These are phyloP conservation scores for Cephus spinipes DNA, from an alignment of 2,888 invertebrate species.

Conservation along the genomic window DNA sequence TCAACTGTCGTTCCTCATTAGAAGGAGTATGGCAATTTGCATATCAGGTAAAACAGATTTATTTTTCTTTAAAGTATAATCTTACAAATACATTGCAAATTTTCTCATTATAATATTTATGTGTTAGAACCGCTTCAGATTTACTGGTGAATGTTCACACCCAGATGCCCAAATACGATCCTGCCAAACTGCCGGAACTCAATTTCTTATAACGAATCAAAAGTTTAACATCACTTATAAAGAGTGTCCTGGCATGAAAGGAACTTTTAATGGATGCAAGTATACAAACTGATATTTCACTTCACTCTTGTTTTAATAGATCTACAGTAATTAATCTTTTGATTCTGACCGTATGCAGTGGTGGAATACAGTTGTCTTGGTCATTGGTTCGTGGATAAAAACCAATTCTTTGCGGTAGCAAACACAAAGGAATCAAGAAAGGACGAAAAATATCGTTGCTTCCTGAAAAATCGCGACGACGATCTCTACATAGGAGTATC, in stretches of 20 bases:
- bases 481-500: constrained; percentile 92
- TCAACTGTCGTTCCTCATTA: constrained; percentile 91
- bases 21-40: constrained; percentile 98
- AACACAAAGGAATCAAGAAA: constrained; percentile 96
- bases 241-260: constrained; percentile 89
- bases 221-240: constrained; percentile 96
- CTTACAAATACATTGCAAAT: not conserved
- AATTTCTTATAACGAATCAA: constrained; percentile 95
- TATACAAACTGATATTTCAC: constrained; percentile 14
- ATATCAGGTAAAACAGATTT: constrained; percentile 72
- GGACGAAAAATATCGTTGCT: constrained; percentile 95
- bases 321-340: not conserved
- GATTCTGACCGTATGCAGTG: constrained; percentile 63
- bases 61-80: not conserved
- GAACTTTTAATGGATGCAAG: constrained; percentile 85
- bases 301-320: constrained; percentile 11
- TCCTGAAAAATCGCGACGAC: constrained; percentile 93
- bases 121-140: constrained; percentile 83
- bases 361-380: constrained; percentile 94
- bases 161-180: constrained; percentile 91
- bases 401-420: constrained; percentile 97
- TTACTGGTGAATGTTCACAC: constrained; percentile 91
- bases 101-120: constrained; percentile 20
- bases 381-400: constrained; percentile 95
- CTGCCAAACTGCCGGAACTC: constrained; percentile 95